phyloP scores from a whole-genome alignment of 2,797 vertebrate species.

The Lepidocolaptes lacrymiger region DNA sequence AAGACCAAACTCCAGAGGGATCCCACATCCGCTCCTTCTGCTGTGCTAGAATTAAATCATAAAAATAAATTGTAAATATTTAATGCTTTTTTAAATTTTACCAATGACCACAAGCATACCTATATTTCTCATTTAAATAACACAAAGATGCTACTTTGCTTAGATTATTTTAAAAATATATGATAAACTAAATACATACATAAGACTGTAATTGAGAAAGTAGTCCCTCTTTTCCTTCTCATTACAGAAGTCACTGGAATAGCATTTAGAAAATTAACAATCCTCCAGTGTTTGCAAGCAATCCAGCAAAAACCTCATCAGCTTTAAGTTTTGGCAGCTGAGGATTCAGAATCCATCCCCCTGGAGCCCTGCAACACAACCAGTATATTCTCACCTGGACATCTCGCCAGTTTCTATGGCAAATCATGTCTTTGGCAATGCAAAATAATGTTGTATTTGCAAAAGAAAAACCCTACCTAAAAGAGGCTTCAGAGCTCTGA shows the following conservation, averaged over 20 bases:
- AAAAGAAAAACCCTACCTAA: not conserved
- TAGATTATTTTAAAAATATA: not conserved
- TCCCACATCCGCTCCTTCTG: not conserved
- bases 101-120: not conserved
- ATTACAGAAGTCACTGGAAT: not conserved
- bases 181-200: not conserved
- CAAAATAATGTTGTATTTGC: not conserved
- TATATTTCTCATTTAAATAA: not conserved
- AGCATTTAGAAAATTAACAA: not conserved
- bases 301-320: not conserved
- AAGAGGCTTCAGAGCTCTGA: not conserved
- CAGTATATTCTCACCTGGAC: not conserved
- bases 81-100: not conserved
- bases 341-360: not conserved
- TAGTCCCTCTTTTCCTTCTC: not conserved
- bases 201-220: not conserved
- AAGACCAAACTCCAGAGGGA: not conserved
- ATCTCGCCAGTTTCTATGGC: not conserved
- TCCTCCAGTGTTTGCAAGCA: not conserved
- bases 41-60: not conserved
- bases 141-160: not conserved
- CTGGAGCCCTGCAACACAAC: not conserved
- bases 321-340: not conserved
- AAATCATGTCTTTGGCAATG: not conserved
- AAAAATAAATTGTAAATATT: not conserved